Base-by-base conservation (phyloP, 2,113 vertebrate species). In the Arenaria interpres region DNA sequence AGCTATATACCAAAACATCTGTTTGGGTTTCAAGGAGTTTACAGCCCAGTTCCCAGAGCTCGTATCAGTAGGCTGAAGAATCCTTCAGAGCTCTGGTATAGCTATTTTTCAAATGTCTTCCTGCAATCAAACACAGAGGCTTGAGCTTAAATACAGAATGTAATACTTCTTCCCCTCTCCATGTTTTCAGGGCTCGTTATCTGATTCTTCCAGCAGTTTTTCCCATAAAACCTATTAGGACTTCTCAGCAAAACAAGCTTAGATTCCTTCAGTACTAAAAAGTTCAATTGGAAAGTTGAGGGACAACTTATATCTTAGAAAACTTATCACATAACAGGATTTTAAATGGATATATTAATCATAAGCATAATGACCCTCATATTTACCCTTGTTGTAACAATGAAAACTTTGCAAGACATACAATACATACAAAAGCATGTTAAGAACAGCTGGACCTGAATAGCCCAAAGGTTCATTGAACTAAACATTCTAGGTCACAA, bases 1-100 rank as follows among this genome's bases (percentile, higher is more conserved):
- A 94, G 89, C 78, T 92, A 56, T 69, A 33, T 39, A 90, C 62
- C 45, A 60, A 84, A 97, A 95, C 92, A 96, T 97, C 94, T 95
- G 89, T 73, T 93, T 0, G 0, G 68, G 48, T 93, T 93, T 95
- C 89, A 85, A 88, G 80, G 85, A 94, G 87, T 95, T 95, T 90
- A 85, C 86, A 93, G 71, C 88, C 67, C 78, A 75, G 89, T 14
- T 94, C 92, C 78, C 90, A 93, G 77, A 90, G 69, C 90, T 90
- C 41, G 0, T 86, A 93, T 69, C 83, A 51, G 41, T 7, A 83
- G 60, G 67, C 18, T 88, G 77, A 96, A 93, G 64, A 95, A 91
- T 68, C 72, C 73, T 94, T 94, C 90, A 76, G 67, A 93, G 71
- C 77, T 91, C 75, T 2, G 1, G 20, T 41, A 56, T 14, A 88